Base-by-base conservation (phyloP, 2,888 invertebrate species). In the Drosophila stalkeri region DNA sequence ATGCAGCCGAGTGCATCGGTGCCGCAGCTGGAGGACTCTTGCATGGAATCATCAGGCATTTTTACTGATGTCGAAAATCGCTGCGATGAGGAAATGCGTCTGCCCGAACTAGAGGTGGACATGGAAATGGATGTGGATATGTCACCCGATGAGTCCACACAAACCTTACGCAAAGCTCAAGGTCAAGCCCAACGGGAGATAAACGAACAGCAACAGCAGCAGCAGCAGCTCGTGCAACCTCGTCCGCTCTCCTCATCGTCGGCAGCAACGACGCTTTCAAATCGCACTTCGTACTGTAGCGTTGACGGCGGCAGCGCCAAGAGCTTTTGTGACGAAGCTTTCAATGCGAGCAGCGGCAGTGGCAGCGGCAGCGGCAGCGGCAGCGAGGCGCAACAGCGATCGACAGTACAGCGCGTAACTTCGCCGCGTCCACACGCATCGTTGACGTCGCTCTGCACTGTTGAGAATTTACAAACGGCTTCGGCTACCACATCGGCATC, bases 21-120 rank as follows among this genome's bases (percentile, higher is more conserved):
- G 77, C 95, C 94, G n/a, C 94, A 94, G 86, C 84, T 92, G 82
- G 97, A 97, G 92, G 97, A 97, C 86, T 95, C 95, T 1, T 95
- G 95, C 89, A 97, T 97, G 97, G 97, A 97, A 91, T 97, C 97
- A 0, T 97, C 97, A 90, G 97, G 97, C 0, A 96, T 97, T 56
- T 97, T 97, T 90, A 97, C 97, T 1, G 97, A 97, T 91, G 95
- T 97, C 74, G 97, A 97, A 92, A 96, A 96, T 84, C 94, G 95
- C 49, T 95, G 95, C 64, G 96, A 96, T 82, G 94, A 95, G 66
- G 93, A 94, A 79, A 92, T 92, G 89, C 90, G 92, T 0, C 91
- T 78, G 43, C 80, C 82, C 14, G 80, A 84, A 5, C 33, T 72
- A 31, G 59, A 79, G 37, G 64, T 66, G n/a, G 78, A 76, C 46